Evolutionary conservation across 2,888 invertebrate genomes (phyloP), one percentile per base, ranked within the genome.

Genomic region (Lymantria monacha): DNA sequence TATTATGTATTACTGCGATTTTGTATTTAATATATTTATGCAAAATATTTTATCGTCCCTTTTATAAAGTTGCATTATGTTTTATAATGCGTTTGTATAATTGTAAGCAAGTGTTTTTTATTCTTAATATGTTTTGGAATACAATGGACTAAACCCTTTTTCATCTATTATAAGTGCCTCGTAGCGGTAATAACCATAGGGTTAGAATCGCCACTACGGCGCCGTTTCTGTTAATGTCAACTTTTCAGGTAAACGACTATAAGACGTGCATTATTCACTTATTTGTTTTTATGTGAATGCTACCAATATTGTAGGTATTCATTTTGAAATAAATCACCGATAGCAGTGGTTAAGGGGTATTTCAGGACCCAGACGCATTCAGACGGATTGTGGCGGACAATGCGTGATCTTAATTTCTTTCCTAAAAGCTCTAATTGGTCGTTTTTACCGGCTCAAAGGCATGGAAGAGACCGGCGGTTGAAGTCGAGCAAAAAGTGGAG

Each of bases 361-460:
- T 44, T 48, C 53, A 48, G 31, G 31, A 44, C n/a, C n/a, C n/a
- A n/a, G 54, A 38, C 43, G 50, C 45, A 50, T 38, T 52, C 46
- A 46, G 59, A 57, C 63, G 63, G 60, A 61, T 65, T 69, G 63
- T 69, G 61, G 73, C 65, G 70, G 72, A 76, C 81, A 79, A 81
- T 80, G 81, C 74, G 70, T 71, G 74, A 81, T 77, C 83, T 79
- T 87, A 87, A 87, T 85, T 86, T 82, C 74, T 80, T 78, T 76
- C 79, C 78, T 86, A 87, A 85, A 82, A 81, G 79, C 75, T 88
- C 81, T 87, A 89, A 89, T 88, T 88, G 83, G 84, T 87, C 76
- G 76, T 79, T 79, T 79, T 79, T 79, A 72, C 62, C 68, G 69
- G 57, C 61, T 66, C 65, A 51, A 72, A 74, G 68, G 69, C 63